Base-by-base conservation (phyloP, 2,888 invertebrate genomes). In the Ornithoptera alexandrae region DNA sequence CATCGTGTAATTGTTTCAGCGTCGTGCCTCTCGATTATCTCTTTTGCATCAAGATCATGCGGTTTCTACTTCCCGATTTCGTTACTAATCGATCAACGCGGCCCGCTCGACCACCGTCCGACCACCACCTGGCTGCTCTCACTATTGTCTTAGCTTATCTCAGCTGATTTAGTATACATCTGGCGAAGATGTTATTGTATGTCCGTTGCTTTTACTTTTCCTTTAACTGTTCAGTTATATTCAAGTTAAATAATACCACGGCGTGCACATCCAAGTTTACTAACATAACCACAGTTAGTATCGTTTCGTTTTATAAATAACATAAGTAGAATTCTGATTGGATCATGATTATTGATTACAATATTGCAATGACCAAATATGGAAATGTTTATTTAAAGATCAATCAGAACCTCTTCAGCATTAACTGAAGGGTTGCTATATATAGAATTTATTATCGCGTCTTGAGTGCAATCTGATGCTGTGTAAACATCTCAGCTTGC, bases 141-240 rank as follows among this genome's bases (percentile, higher is more conserved):
- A 84, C 89, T 84, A 89, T 89, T 89, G 89, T 89, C 72, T 83
- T 82, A 74, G 78, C 77, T 80, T 82, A 85, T 85, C 84, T 82
- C 70, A 72, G 72, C 74, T 79, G 80, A 82, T 83, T 80, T 80
- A 80, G 78, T 81, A 82, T 80, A 79, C 80, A 81, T 79, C 77
- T 76, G 74, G 76, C 77, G 76, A 69, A 74, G 73, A 71, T 73
- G 79, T 79, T 79, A 77, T 78, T 80, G 81, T 79, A 78, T 78
- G 5, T 77, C 74, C 72, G 74, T 72, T 76, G 80, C 84, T 84
- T 84, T 86, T 84, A 84, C 82, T 86, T 86, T 85, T 78, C 30
- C 36, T 60, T 65, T 65, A 71, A 71, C 72, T 71, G 68, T 69
- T 39, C 39, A 39, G 8, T 39, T 53, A 17, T 53, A 53, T 53